Evolutionary conservation across 2,797 vertebrate genomes (phyloP).

Genomic region (Dryobates pubescens): DNA sequence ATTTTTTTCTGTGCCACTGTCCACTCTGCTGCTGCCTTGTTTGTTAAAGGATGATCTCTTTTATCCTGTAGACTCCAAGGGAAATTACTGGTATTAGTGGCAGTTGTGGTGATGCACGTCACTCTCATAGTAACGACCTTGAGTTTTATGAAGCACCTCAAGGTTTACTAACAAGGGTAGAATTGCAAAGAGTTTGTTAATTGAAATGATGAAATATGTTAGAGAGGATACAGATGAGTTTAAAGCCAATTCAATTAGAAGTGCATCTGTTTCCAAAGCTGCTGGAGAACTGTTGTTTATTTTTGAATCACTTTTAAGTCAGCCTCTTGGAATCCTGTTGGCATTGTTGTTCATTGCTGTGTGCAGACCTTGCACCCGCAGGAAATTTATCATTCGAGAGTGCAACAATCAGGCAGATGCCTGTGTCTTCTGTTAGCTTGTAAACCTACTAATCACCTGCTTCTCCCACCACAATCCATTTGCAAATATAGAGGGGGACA

Average conservation of each 20-base stretch:
- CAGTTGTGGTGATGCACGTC: constrained; percentile 41
- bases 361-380: constrained; percentile 10
- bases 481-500: background rate
- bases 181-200: constrained; percentile 64
- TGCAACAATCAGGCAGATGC: background rate
- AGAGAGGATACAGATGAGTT: constrained; percentile 61
- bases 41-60: constrained; percentile 8
- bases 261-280: constrained; percentile 64
- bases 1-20: constrained; percentile 27
- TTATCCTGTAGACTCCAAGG: constrained; percentile 27
- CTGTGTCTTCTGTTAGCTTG: background rate
- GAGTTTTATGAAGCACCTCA: constrained; percentile 60
- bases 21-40: constrained; percentile 18
- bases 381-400: constrained; percentile 25
- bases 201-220: constrained; percentile 71
- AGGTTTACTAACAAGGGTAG: constrained; percentile 57
- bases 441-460: background rate
- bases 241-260: constrained; percentile 72
- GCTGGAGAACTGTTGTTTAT: constrained; percentile 38
- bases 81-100: constrained; percentile 53
- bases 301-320: constrained; percentile 26
- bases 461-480: background rate
- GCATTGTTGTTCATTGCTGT: constrained; percentile 9
- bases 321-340: constrained; percentile 25
- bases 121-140: constrained; percentile 54